These are phyloP conservation scores for Paragorgia papillata DNA, from an alignment of 92 coral and sea anemone genomes.

Conservation along the genomic window DNA sequence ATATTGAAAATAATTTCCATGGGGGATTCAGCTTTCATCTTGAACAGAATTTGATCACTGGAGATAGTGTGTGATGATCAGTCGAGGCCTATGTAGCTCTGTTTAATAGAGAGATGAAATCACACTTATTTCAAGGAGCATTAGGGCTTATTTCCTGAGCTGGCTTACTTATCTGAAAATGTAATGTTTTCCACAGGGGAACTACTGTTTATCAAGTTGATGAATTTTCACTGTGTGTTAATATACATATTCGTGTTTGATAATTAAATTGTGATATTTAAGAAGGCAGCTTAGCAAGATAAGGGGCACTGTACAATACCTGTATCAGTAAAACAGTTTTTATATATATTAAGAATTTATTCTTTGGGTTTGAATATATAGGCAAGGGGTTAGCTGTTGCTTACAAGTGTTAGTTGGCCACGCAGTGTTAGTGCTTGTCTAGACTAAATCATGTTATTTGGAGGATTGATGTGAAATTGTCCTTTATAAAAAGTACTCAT, in stretches of 20 bases:
- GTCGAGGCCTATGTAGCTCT: too few relatives aligned
- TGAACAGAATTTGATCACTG: constrained; percentile 11
- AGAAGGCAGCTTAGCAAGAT: constrained; percentile 4
- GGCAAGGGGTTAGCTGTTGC: too few relatives aligned
- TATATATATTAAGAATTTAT: neutral
- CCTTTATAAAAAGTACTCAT: neutral
- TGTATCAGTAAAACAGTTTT: neutral
- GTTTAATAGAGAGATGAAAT: too few relatives aligned
- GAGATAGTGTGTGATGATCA: neutral
- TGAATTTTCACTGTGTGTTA: constrained; percentile 5
- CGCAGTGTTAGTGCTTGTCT: neutral
- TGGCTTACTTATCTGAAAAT: too few relatives aligned
- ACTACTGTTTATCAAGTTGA: constrained; percentile 13
- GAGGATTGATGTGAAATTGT: too few relatives aligned
- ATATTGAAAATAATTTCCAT: neutral
- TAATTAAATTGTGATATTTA: constrained; percentile 35
- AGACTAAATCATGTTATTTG: neutral
- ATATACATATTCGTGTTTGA: constrained; percentile 19
- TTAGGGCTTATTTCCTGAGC: too few relatives aligned
- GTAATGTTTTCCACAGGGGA: neutral
- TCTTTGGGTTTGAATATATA: neutral
- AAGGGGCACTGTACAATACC: too few relatives aligned
- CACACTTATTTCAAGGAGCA: too few relatives aligned
- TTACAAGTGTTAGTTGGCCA: neutral
- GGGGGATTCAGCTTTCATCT: neutral